Evolutionary conservation across 2,797 vertebrate genomes (phyloP), one percentile per base, ranked within the genome.

Genomic region (Aratinga solstitialis): DNA sequence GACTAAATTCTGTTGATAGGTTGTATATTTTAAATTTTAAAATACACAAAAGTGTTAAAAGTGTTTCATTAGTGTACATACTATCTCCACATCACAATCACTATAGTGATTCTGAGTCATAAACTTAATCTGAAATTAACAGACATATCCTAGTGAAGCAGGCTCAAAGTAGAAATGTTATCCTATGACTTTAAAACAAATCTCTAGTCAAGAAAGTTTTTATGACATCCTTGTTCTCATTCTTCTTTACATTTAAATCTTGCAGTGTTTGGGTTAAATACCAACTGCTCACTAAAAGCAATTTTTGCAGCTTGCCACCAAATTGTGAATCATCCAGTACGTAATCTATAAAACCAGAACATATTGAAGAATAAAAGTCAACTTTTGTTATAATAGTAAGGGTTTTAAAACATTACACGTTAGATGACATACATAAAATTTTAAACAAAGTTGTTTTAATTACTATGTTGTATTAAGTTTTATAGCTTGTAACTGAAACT

Each of bases 231-330:
- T 90, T 87, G 30, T 79, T 89, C 26, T 47, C 16, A 26, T 73
- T 82, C 21, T 77, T 94, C 22, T 81, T 92, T 94, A n/a, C 24
- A 82, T 84, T 94, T 93, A 34, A 58, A 17, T 78, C 43, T 59
- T 79, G 38, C 45, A 79, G 22, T 69, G n/a, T 68, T 91, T 79
- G n/a, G 13, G 91, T 91, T 85, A 51, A 48, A 92, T 91, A 91
- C 24, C 13, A 50, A 9, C 80, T 89, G 32, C 43, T 75, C 80
- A 77, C n/a, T 80, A 47, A 82, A 94, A 90, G 23, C 7, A 83
- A 38, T 22, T 63, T 82, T 90, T 93, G 38, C 18, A 86, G 23
- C 47, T 88, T 93, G 29, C 36, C 40, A 67, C 24, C n/a, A 83
- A 75, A 78, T 24, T 80, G 3, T 83, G 72, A 93, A 58, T 94